A percentile compares a stretch with the other conserved stretches of the same genome.
These are phyloP conservation scores for Bemisia tabaci DNA, from an alignment of 1,140 invertebrate genomes.

Conservation along the genomic window DNA sequence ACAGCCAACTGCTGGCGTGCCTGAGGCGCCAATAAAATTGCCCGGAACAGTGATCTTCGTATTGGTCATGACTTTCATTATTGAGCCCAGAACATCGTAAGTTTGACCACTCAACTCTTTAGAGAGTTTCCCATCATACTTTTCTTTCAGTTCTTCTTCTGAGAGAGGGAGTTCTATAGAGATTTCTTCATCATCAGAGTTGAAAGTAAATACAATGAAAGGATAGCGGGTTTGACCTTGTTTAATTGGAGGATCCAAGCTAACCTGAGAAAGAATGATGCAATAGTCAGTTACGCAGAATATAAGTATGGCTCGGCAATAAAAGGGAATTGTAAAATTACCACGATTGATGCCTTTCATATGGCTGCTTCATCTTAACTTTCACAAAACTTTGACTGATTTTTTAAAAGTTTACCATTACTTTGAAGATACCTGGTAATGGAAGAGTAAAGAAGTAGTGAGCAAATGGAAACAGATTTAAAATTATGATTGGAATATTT, in stretches of 20 bases:
- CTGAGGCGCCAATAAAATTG: slow-evolving; percentile 67
- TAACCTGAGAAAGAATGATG: too few species aligned
- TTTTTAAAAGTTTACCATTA: too few species aligned
- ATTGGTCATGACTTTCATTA: slow-evolving; percentile 93
- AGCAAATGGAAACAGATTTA: too few species aligned
- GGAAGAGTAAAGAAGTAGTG: too few species aligned
- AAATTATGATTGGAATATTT: too few species aligned
- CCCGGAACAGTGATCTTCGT: slow-evolving; percentile 92
- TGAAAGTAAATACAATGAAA: slow-evolving; percentile 88
- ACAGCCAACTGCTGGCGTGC: slow-evolving; percentile 84
- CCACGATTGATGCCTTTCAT: too few species aligned
- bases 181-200: slow-evolving; percentile 70
- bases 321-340: too few species aligned
- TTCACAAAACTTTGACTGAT: too few species aligned
- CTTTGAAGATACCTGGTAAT: too few species aligned
- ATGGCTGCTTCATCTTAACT: too few species aligned
- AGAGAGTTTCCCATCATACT: slow-evolving; percentile 88
- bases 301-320: too few species aligned
- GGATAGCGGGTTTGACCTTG: slow-evolving; percentile 97
- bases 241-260: slow-evolving; percentile 97
- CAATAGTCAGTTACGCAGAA: too few species aligned
- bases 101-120: slow-evolving; percentile 86
- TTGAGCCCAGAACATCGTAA: slow-evolving; percentile 87
- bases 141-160: slow-evolving; percentile 82
- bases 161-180: slow-evolving; percentile 80